phyloP scores from a whole-genome alignment of 1,140 invertebrate species.

The Panagrolaimus sp. region DNA sequence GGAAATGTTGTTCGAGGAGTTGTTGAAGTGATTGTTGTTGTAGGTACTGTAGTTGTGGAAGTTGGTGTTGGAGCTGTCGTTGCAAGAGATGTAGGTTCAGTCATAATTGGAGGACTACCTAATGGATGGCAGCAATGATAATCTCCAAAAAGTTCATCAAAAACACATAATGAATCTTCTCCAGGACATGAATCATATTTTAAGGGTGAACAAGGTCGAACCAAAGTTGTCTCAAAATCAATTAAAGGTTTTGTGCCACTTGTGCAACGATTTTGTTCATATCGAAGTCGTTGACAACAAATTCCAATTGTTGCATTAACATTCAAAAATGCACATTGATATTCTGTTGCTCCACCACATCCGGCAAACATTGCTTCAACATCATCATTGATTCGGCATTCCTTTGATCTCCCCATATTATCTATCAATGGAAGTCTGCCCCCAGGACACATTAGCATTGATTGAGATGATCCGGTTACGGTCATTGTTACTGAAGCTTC shows the following conservation, averaged over 20 bases:
- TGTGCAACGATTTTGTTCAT: constrained; percentile 17
- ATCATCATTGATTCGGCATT: not conserved
- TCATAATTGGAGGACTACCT: not conserved
- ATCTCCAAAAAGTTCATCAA: constrained; percentile 29
- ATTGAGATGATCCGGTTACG: not conserved
- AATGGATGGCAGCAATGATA: constrained; percentile 27
- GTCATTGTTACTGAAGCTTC: constrained; percentile 3
- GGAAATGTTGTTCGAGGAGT: not conserved
- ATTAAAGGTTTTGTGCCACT: constrained; percentile 16
- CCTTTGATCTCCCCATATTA: not conserved
- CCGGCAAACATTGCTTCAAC: not conserved
- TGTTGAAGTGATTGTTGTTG: not conserved
- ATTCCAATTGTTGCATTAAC: constrained; percentile 15
- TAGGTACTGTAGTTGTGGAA: not conserved
- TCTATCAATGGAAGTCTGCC: constrained; percentile 14
- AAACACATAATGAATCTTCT: constrained; percentile 21
- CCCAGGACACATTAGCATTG: constrained; percentile 11
- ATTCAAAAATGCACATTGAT: constrained; percentile 16
- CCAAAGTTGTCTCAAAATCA: not conserved
- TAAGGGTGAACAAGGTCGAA: constrained; percentile 21
- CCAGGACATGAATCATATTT: constrained; percentile 14
- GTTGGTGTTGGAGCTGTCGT: not conserved
- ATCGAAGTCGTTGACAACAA: constrained; percentile 2
- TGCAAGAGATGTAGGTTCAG: not conserved
- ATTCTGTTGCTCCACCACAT: not conserved